A percentile compares a stretch with the other conserved stretches of the same genome.
These are phyloP conservation scores for Nephotettix cincticeps DNA, from an alignment of 1,140 invertebrate species.

Conservation along the genomic window DNA sequence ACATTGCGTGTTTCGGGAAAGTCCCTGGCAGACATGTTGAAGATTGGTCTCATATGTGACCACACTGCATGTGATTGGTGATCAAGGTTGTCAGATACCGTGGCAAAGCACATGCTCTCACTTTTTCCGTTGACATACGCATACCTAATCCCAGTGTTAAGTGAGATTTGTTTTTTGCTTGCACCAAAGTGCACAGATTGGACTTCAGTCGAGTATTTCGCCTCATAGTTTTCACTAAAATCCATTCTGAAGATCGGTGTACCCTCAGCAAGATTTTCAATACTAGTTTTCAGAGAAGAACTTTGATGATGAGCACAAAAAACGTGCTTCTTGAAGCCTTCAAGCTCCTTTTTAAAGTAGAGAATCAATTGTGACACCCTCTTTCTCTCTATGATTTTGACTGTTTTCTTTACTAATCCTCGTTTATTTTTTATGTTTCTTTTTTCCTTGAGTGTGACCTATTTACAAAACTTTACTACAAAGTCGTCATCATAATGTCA, in stretches of 20 bases:
- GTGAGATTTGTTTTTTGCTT: constrained; percentile 25
- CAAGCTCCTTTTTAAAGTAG: background rate
- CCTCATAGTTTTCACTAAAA: constrained; percentile 30
- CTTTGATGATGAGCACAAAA: constrained; percentile 15
- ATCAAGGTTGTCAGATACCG: constrained; percentile 1
- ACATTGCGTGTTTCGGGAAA: background rate
- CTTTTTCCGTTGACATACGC: background rate
- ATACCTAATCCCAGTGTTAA: constrained; percentile 13
- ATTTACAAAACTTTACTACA: no score
- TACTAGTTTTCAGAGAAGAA: constrained; percentile 2
- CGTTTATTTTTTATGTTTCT: no score
- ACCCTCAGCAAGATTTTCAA: constrained; percentile 19
- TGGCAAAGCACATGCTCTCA: constrained; percentile 1
- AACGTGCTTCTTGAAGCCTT: background rate
- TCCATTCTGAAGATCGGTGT: constrained; percentile 19
- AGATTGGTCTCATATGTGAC: constrained; percentile 26
- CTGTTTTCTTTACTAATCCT: no score
- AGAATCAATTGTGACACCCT: no score
- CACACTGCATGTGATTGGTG: constrained; percentile 24
- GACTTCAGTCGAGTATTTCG: constrained; percentile 26
- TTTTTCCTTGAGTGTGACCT: no score
- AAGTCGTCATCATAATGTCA: no score
- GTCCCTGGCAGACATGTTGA: background rate
- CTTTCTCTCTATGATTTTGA: no score
- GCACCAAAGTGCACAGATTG: constrained; percentile 32